Evolutionary conservation across 1,140 invertebrate species (phyloP).

Genomic region (Drosophila baimaii): DNA sequence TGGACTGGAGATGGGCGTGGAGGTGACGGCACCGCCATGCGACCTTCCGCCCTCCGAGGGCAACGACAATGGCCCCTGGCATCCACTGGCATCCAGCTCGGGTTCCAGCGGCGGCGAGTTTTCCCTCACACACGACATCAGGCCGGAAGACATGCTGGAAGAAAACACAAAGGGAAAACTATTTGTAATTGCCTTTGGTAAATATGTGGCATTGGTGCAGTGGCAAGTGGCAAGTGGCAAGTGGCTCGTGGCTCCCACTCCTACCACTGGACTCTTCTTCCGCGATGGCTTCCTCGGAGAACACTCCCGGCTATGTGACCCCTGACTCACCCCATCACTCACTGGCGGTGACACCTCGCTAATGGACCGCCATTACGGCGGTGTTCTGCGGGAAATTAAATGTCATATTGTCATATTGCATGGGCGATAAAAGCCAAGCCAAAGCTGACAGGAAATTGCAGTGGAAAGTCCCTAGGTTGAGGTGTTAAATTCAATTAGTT

Average conservation of each 20-base stretch:
- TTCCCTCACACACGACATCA: conserved; percentile 86
- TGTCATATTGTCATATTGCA: conserved; percentile 59
- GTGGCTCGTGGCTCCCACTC: neutral
- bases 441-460: conserved; percentile 27
- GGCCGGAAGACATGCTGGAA: conserved; percentile 81
- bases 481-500: conserved; percentile 10
- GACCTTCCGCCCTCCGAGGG: conserved; percentile 53
- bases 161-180: conserved; percentile 23
- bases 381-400: conserved; percentile 50
- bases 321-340: conserved; percentile 23
- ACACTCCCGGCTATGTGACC: neutral
- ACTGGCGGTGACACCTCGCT: conserved; percentile 31
- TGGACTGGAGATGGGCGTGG: conserved; percentile 65
- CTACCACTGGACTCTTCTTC: neutral
- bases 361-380: conserved; percentile 46
- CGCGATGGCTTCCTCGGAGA: neutral
- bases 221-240: too few species aligned
- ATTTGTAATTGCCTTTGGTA: conserved; percentile 36
- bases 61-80: conserved; percentile 72
- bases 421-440: conserved; percentile 27
- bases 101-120: conserved; percentile 85
- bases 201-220: conserved; percentile 24
- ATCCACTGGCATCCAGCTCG: conserved; percentile 65
- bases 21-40: conserved; percentile 59
- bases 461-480: conserved; percentile 7